phyloP scores from a whole-genome alignment of 2,113 vertebrate genomes.

The Tragelaphus imberbis region DNA sequence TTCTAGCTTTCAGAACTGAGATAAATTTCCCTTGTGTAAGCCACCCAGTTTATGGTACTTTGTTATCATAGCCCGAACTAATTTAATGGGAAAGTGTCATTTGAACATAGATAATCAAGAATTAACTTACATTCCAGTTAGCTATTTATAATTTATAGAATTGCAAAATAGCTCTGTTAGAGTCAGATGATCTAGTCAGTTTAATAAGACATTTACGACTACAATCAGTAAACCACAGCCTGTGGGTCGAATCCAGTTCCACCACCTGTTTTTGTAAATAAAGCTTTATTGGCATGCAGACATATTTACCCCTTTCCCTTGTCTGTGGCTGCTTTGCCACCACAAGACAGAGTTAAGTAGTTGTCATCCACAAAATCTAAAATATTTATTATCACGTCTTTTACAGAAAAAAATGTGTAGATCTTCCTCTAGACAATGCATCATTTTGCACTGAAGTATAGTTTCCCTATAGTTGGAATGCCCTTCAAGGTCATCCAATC shows the following conservation, averaged over 20 bases:
- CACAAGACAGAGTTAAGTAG: background rate
- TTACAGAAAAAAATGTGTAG: background rate
- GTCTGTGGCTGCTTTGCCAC: background rate
- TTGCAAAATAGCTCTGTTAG: background rate
- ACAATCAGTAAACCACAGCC: background rate
- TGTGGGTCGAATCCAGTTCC: background rate
- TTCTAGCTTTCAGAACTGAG: background rate
- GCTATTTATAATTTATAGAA: background rate
- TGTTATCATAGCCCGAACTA: background rate
- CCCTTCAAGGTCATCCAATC: background rate
- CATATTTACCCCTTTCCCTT: background rate
- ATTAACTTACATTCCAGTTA: background rate
- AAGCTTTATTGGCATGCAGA: background rate
- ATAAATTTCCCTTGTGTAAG: background rate
- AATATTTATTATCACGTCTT: background rate
- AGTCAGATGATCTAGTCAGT: background rate
- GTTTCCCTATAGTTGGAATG: background rate
- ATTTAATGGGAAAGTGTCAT: background rate
- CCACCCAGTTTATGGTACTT: background rate
- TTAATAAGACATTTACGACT: conserved; percentile 11
- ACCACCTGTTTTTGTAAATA: background rate
- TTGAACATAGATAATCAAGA: background rate
- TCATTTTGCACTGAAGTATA: background rate
- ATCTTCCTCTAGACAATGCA: background rate
- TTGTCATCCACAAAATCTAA: background rate